phyloP scores from a whole-genome alignment of 2,113 vertebrate genomes.

The Lipophrys pholis region DNA sequence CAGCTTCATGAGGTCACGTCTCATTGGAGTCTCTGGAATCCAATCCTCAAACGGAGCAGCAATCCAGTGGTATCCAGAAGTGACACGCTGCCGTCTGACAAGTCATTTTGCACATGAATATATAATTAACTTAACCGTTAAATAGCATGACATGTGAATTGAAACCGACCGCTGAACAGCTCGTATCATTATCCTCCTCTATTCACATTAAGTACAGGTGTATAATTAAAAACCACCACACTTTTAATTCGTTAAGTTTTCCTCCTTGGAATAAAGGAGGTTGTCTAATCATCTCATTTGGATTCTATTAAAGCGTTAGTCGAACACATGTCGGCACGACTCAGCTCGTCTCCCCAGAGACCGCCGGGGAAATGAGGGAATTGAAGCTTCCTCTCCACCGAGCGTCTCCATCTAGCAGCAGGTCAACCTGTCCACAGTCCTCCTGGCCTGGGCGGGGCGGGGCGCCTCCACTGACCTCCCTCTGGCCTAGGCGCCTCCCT shows the following conservation, averaged over 20 bases:
- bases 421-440: constrained; percentile 63
- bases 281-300: constrained; percentile 60
- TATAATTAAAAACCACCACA: constrained; percentile 34
- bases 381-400: constrained; percentile 38
- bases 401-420: constrained; percentile 43
- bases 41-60: too few relatives aligned
- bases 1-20: too few relatives aligned
- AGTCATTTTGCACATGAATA: constrained; percentile 26
- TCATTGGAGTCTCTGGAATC: too few relatives aligned
- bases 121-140: constrained; percentile 18
- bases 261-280: constrained; percentile 40
- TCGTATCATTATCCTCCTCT: background rate
- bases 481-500: too few relatives aligned
- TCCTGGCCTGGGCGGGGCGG: too few relatives aligned
- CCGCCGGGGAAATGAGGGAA: constrained; percentile 28
- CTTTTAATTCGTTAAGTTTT: constrained; percentile 21
- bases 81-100: constrained; percentile 37
- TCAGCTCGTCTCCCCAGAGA: constrained; percentile 51
- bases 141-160: too few relatives aligned
- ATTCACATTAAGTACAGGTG: background rate
- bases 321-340: constrained; percentile 64
- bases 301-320: constrained; percentile 68
- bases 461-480: too few relatives aligned
- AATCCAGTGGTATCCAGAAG: background rate
- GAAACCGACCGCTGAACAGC: too few relatives aligned